A percentile compares a stretch with the other conserved stretches of the same genome.
phyloP scores from a whole-genome alignment of 2,888 invertebrate genomes.

The Harpalus rufipes region DNA sequence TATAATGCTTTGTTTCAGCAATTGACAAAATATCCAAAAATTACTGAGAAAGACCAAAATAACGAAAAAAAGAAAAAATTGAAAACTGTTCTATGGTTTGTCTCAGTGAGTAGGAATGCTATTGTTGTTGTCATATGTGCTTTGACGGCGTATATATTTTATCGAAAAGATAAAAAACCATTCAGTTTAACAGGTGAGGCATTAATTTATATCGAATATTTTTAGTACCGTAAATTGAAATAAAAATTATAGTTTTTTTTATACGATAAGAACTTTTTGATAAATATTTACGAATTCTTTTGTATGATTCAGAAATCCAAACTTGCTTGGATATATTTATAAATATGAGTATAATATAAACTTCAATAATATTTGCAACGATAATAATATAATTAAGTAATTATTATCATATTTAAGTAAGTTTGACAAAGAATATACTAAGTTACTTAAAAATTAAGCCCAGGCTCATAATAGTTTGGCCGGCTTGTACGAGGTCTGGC shows the following conservation, averaged over 20 bases:
- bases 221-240: not conserved
- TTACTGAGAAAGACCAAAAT: constrained; percentile 67
- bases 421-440: too few relatives aligned
- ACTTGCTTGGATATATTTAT: too few relatives aligned
- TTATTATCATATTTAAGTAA: too few relatives aligned
- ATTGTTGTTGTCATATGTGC: constrained; percentile 83
- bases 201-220: not conserved
- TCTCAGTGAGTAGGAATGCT: constrained; percentile 85
- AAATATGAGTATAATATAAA: too few relatives aligned
- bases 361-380: too few relatives aligned
- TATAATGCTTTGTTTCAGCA: constrained; percentile 77
- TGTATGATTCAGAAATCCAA: too few relatives aligned
- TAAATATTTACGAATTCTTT: too few relatives aligned
- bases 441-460: too few relatives aligned
- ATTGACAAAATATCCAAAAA: constrained; percentile 78
- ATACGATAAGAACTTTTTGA: too few relatives aligned
- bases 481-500: too few relatives aligned
- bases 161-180: constrained; percentile 77
- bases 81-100: constrained; percentile 81
- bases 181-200: constrained; percentile 81
- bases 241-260: not conserved
- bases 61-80: constrained; percentile 68
- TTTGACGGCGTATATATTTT: constrained; percentile 79
- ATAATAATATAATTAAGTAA: too few relatives aligned
- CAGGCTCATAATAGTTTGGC: too few relatives aligned